phyloP scores from a whole-genome alignment of 2,797 vertebrate species.

The Pangasius macronema region DNA sequence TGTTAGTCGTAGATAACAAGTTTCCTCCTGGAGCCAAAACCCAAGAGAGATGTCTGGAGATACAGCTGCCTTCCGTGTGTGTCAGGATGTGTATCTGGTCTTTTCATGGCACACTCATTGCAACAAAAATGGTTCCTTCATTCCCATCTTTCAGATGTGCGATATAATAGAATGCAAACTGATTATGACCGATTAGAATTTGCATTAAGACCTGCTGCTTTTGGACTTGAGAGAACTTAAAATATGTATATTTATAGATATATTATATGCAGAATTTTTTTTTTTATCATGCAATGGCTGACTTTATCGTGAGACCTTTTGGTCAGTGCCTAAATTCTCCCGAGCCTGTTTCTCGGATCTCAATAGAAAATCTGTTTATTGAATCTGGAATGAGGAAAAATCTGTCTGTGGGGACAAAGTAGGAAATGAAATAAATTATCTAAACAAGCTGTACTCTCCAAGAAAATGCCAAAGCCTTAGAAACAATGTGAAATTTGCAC shows the following conservation, averaged over 20 bases:
- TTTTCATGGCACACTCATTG: neutral
- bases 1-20: constrained; percentile 15
- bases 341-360: neutral
- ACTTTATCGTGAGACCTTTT: neutral
- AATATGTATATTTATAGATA: neutral
- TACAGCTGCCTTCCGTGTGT: neutral
- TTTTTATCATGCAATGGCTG: too few relatives aligned
- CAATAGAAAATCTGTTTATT: constrained; percentile 37
- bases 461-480: constrained; percentile 1
- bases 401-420: constrained; percentile 24
- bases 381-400: constrained; percentile 20
- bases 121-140: neutral
- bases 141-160: neutral
- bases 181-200: neutral
- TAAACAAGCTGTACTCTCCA: constrained; percentile 20
- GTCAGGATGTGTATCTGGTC: neutral
- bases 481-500: neutral
- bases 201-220: neutral
- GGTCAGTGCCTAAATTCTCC: neutral
- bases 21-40: constrained; percentile 27
- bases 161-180: neutral
- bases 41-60: constrained; percentile 25
- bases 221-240: neutral
- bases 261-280: neutral
- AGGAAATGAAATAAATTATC: constrained; percentile 36